Conservation (phyloP, 2,113 vertebrate species). For the Pollachius pollachius region DNA sequence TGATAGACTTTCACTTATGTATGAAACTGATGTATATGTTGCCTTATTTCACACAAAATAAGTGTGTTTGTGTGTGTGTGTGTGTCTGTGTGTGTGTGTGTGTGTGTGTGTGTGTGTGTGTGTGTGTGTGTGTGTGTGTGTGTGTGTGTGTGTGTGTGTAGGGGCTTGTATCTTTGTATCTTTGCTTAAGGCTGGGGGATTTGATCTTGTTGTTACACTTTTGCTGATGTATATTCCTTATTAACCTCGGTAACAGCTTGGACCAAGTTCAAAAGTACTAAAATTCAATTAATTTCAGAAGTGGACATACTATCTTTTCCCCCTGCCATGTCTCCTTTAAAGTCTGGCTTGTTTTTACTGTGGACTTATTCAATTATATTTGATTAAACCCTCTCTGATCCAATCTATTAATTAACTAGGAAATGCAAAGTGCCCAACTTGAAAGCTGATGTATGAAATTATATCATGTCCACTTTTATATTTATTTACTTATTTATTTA, state of each 20-base stretch:
- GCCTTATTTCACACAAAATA: conserved; percentile 27
- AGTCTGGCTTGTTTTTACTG: conserved; percentile 79
- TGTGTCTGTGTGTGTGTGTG: conserved; percentile 5
- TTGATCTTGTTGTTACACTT: conserved; percentile 68
- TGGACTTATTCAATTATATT: conserved; percentile 82
- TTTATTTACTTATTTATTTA: conserved; percentile 65
- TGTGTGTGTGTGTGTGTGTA: conserved; percentile 3
- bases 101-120: background rate
- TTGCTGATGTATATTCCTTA: conserved; percentile 70
- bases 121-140: background rate
- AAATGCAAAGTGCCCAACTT: conserved; percentile 76
- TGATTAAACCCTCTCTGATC: conserved; percentile 82
- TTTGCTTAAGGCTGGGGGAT: conserved; percentile 42
- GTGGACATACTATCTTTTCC: conserved; percentile 80
- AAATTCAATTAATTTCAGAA: conserved; percentile 83
- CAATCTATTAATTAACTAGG: conserved; percentile 83
- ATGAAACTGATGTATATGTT: conserved; percentile 52
- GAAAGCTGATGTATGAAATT: conserved; percentile 76
- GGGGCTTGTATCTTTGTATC: background rate
- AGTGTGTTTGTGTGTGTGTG: background rate
- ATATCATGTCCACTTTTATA: conserved; percentile 75
- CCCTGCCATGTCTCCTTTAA: conserved; percentile 72
- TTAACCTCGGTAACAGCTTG: conserved; percentile 70
- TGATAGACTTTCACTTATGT: conserved; percentile 39
- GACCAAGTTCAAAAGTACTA: conserved; percentile 80